These are phyloP conservation scores for Cyaniris semiargus DNA, from an alignment of 2,888 invertebrate genomes.

Conservation along the genomic window DNA sequence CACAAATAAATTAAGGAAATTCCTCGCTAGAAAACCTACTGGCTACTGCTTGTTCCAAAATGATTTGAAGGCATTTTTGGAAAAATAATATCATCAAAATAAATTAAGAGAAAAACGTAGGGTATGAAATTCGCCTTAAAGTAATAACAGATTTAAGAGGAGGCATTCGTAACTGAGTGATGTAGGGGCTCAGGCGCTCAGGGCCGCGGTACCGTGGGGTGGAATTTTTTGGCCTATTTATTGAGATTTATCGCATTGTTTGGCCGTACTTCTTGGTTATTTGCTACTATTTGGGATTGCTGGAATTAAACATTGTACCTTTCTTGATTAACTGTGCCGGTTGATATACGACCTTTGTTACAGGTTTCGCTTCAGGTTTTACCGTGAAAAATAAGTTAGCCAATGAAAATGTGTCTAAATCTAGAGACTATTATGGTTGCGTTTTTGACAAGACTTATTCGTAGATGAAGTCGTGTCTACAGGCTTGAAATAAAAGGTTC, in stretches of 20 bases:
- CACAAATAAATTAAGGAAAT: neutral
- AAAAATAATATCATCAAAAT: neutral
- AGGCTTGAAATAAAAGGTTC: too few relatives aligned
- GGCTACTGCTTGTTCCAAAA: neutral
- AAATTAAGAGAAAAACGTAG: neutral
- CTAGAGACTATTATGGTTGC: neutral
- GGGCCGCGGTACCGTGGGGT: constrained; percentile 35
- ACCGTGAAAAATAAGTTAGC: neutral
- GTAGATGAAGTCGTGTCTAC: neutral
- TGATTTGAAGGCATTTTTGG: neutral
- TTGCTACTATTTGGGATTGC: constrained; percentile 33
- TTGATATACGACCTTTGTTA: neutral
- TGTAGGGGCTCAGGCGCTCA: constrained; percentile 7
- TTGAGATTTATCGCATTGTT: constrained; percentile 47
- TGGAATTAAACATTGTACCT: constrained; percentile 25
- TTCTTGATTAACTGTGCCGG: constrained; percentile 16
- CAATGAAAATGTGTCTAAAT: neutral
- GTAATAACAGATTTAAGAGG: constrained; percentile 39
- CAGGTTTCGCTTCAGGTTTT: neutral
- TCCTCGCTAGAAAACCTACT: neutral
- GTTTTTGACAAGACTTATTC: neutral
- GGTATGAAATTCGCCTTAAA: constrained; percentile 10
- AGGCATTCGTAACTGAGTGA: constrained; percentile 34
- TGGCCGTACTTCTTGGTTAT: constrained; percentile 38
- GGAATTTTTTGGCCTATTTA: constrained; percentile 45